A percentile compares a stretch with the other conserved stretches of the same genome.
Conservation (phyloP, 2,797 vertebrate genomes). For the Rhabdomys pumilio region DNA sequence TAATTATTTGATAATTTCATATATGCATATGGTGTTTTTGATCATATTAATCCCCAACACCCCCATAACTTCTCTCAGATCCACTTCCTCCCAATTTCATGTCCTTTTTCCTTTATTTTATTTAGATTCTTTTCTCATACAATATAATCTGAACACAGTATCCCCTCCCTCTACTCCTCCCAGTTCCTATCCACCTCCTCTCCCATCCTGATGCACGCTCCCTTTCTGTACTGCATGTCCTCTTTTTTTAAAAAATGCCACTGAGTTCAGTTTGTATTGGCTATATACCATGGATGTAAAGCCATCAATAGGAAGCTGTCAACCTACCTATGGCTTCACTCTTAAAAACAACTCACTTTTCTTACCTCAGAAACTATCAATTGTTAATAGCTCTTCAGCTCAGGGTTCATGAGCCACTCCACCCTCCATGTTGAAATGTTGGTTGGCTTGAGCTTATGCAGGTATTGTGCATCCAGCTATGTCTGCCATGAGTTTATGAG, state of each 20-base stretch:
- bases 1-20: neutral
- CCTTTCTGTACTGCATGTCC: neutral
- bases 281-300: no score
- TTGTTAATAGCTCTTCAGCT: neutral
- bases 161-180: neutral
- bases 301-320: neutral
- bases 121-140: neutral
- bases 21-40: neutral
- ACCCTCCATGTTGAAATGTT: neutral
- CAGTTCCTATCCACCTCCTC: neutral
- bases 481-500: neutral
- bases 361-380: neutral
- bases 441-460: neutral
- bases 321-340: neutral
- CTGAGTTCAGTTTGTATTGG: neutral
- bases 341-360: neutral
- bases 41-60: neutral
- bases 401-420: neutral
- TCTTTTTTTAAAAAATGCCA: neutral
- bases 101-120: neutral
- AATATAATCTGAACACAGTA: neutral
- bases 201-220: neutral
- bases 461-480: no score
- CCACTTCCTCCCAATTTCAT: neutral
- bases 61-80: neutral